Percentiles rank a stretch among this genome's conserved stretches.
Conservation (phyloP, 2,113 vertebrate species). For the Tyto alba region DNA sequence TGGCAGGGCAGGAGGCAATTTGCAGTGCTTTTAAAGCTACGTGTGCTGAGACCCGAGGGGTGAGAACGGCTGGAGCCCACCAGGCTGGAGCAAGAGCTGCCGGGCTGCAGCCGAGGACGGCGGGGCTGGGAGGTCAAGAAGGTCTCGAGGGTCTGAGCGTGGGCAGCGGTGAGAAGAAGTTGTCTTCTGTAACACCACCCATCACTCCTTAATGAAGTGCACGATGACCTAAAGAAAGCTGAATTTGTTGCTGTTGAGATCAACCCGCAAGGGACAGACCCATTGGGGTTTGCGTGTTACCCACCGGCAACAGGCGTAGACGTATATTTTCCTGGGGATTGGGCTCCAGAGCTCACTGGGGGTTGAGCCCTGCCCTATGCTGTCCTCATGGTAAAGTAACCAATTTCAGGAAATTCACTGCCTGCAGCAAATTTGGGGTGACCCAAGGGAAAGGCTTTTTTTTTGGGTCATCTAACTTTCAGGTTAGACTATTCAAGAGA, state of each 20-base stretch:
- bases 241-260: not conserved
- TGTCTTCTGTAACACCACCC: not conserved
- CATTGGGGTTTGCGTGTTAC: not conserved
- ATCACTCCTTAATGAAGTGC: not conserved
- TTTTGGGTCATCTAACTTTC: not conserved
- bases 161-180: not conserved
- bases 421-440: not conserved
- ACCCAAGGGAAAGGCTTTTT: rapidly evolving
- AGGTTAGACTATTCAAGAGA: not conserved
- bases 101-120: rapidly evolving
- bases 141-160: not conserved
- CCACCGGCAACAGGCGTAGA: not conserved
- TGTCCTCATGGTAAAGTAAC: rapidly evolving
- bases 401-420: not conserved
- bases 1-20: not conserved
- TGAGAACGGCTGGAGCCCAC: not conserved
- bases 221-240: not conserved
- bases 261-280: not conserved
- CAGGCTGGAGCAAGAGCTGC: not conserved
- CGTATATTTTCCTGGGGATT: not conserved
- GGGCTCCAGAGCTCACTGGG: not conserved
- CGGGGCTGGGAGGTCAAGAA: not conserved
- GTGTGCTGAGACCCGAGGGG: not conserved
- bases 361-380: rapidly evolving
- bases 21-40: not conserved